A percentile compares a stretch with the other conserved stretches of the same genome.
These are phyloP conservation scores for Buphagus erythrorhynchus DNA, from an alignment of 2,797 vertebrate species.

Conservation along the genomic window DNA sequence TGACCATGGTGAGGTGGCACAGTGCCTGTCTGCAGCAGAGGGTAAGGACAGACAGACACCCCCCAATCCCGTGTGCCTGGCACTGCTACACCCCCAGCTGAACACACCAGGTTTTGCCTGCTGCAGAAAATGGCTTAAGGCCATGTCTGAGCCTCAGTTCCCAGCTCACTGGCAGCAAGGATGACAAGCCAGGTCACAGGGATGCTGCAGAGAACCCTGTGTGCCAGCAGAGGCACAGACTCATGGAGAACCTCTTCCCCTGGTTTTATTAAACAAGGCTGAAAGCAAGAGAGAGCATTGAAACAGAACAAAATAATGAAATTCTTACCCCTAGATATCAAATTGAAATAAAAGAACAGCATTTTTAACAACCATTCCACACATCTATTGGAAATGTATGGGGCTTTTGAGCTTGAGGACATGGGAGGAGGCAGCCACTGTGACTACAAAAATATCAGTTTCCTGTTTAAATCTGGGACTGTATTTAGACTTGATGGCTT, in stretches of 20 bases:
- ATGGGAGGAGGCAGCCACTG: neutral
- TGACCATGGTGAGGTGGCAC: neutral
- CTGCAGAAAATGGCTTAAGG: neutral
- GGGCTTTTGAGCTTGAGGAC: neutral
- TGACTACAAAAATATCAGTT: constrained; percentile 9
- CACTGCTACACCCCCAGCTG: neutral
- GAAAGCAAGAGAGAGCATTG: neutral
- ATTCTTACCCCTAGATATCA: neutral
- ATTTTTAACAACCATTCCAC: neutral
- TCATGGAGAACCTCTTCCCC: neutral
- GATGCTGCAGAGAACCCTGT: neutral
- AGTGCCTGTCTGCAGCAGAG: accelerated
- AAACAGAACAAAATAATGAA: neutral
- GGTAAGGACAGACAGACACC: neutral
- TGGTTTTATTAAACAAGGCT: neutral
- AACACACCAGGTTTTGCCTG: neutral
- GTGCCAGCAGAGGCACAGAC: neutral
- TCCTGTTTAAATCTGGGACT: constrained; percentile 44
- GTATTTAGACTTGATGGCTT: neutral
- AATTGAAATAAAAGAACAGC: neutral
- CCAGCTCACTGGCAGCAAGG: neutral
- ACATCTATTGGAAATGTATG: neutral
- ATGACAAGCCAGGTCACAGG: neutral
- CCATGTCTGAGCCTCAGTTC: neutral
- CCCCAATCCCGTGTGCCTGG: neutral